Base-by-base conservation (phyloP, 2,888 invertebrate genomes). In the Ptycholaimellus sp. region DNA sequence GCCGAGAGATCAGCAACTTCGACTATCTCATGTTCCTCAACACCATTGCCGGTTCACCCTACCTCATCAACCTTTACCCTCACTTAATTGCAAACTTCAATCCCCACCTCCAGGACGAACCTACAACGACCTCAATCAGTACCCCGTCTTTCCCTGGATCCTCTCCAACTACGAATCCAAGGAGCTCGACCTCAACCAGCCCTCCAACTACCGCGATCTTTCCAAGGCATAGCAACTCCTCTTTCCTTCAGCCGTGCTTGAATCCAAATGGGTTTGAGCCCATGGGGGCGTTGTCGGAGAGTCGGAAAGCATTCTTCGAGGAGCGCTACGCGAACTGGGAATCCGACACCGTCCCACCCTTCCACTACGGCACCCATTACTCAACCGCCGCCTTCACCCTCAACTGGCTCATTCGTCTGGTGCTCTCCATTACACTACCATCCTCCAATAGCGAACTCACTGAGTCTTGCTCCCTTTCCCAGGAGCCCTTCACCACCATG, bases 11-110 rank as follows among this genome's bases (percentile, higher is more conserved):
- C 53, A 87, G 90, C 44, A 99, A 99, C 67, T 99, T 96, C 65
- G 96, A 99, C 66, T 99, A 99, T 62, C 71, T 99, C 51, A 99
- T 99, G 93, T 99, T 96, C 68, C 73, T 99, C 48, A 99, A 99
- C 63, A 99, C 96, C 16, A 90, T 99, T 47, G 93, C 96, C 42
- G n/a, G n/a, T n/a, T n/a, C n/a, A n/a, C n/a, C n/a, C n/a, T n/a
- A n/a, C n/a, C n/a, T n/a, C n/a, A n/a, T n/a, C n/a, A n/a, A n/a
- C n/a, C n/a, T n/a, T n/a, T n/a, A n/a, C n/a, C n/a, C n/a, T n/a
- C n/a, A n/a, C n/a, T n/a, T n/a, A n/a, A n/a, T n/a, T n/a, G n/a
- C n/a, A n/a, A n/a, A n/a, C n/a, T n/a, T n/a, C n/a, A n/a, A n/a
- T n/a, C n/a, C n/a, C n/a, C n/a, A n/a, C n/a, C n/a, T n/a, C n/a